Base-by-base conservation (phyloP, 2,797 vertebrate species). In the Phoebastria nigripes region DNA sequence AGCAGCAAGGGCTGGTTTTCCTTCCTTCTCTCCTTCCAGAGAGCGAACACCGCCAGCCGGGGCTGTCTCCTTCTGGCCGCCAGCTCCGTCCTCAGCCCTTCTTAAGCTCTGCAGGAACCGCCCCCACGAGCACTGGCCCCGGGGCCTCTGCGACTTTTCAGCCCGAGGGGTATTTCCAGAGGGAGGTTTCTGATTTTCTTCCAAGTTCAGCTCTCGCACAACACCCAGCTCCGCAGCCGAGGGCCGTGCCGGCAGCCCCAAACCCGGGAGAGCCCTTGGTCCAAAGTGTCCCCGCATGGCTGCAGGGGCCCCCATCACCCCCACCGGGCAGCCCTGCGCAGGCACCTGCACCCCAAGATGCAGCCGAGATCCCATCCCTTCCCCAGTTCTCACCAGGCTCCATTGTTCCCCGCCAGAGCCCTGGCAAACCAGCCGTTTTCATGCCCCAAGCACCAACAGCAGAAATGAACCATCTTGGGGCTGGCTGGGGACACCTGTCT, bases 91-190 rank as follows among this genome's bases (percentile, higher is more conserved):
- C 69, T 47, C 88, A 47, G 44, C n/a, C 61, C 74, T 80, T 96
- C 82, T 97, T 97, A 96, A 95, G 33, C 65, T 44, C 73, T 14
- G 11, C 20, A 82, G 93, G 87, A 92, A 62, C 94, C 96, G 56
- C 89, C 96, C 93, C 88, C 29, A 0, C 0, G 1, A 66, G 65
- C 80, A 39, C 18, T 6, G 1, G 26, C 73, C 74, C 54, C 6
- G 1, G 46, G 72, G 54, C 15, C 49, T 61, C 58, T 18, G 7
- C 5, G 2, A n/a, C 39, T 71, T 86, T 85, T 92, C 95, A 77
- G 69, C 8, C 59, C 29, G 0, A 74, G 39, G 95, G 96, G 94
- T 90, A 95, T 96, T 97, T 96, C 96, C 96, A 96, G 73, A 76
- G 72, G 78, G 94, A 96, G 76, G 4, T 42, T 91, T 88, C 63